These are phyloP conservation scores for Drosophila triauraria DNA, from an alignment of 1,140 invertebrate species.

Conservation along the genomic window DNA sequence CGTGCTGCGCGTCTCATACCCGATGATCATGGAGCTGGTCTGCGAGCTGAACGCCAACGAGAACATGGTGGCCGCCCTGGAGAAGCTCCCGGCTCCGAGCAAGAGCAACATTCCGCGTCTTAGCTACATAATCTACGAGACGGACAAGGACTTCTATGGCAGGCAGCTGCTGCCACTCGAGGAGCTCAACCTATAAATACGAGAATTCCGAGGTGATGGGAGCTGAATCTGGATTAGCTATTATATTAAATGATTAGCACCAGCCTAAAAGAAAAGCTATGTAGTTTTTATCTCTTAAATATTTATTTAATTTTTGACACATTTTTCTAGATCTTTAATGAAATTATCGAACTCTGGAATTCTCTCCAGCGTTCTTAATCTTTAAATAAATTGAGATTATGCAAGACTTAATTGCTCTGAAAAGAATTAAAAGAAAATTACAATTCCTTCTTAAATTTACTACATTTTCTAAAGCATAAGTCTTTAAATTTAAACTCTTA, in stretches of 20 bases:
- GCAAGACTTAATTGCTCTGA: too few species aligned
- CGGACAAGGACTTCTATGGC: slow-evolving; percentile 23
- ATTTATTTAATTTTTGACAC: too few species aligned
- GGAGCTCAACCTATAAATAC: not conserved
- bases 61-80: slow-evolving; percentile 24
- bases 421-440: too few species aligned
- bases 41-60: slow-evolving; percentile 43
- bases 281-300: too few species aligned
- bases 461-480: too few species aligned
- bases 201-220: too few species aligned
- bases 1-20: slow-evolving; percentile 42
- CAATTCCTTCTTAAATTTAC: too few species aligned
- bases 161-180: not conserved
- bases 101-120: not conserved
- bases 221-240: not conserved
- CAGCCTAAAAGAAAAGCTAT: not conserved
- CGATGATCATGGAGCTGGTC: slow-evolving; percentile 48
- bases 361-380: too few species aligned
- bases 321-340: too few species aligned
- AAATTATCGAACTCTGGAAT: too few species aligned
- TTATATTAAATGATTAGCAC: not conserved
- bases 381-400: too few species aligned
- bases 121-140: slow-evolving; percentile 53
- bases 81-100: not conserved
- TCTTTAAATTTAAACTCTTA: not conserved